Evolutionary conservation across 2,797 vertebrate genomes (phyloP).

Genomic region (Lindbergichthys nudifrons): DNA sequence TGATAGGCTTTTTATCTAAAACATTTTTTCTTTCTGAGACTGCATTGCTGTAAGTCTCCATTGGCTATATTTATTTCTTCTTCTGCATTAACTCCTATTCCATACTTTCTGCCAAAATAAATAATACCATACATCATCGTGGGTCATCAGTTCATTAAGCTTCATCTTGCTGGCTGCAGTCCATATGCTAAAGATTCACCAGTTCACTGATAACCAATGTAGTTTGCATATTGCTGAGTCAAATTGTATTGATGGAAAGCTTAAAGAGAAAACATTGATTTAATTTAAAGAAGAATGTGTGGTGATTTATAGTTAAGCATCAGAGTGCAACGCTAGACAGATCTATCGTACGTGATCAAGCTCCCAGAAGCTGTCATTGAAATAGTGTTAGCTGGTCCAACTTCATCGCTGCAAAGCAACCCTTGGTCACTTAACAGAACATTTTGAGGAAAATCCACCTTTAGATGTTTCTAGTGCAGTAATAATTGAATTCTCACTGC

Average conservation of each 20-base stretch:
- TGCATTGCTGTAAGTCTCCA: conserved; percentile 4
- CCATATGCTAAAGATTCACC: no score
- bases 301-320: no score
- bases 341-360: not conserved
- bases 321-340: no score
- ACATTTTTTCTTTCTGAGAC: not conserved
- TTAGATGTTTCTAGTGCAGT: not conserved
- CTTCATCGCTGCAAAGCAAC: not conserved
- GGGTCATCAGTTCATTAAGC: no score
- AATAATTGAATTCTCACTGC: not conserved
- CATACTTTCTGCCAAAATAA: conserved; percentile 9
- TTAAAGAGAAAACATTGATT: no score
- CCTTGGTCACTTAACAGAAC: not conserved
- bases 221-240: no score
- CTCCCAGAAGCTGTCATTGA: not conserved
- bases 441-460: not conserved
- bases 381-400: not conserved
- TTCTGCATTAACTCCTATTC: conserved; percentile 22
- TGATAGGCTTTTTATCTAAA: conserved; percentile 47
- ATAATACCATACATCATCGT: no score
- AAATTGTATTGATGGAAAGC: no score
- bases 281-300: no score
- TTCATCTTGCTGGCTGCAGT: no score
- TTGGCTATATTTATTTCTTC: conserved; percentile 25
- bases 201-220: no score